Conservation (phyloP, 2,888 invertebrate genomes). For the Aphidoletes aphidimyza region DNA sequence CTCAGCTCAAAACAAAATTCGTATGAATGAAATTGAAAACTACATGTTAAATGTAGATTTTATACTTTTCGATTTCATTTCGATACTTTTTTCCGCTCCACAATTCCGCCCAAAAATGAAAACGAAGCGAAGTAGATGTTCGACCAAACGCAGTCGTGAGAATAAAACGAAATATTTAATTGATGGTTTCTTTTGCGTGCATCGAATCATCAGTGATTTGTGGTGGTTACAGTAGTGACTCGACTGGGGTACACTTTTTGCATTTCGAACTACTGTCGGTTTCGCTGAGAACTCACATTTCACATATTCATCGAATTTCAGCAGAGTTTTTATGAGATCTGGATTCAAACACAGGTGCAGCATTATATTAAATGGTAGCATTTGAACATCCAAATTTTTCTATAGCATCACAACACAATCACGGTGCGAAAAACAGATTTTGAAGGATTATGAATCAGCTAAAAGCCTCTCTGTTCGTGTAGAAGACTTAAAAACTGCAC, state of each 20-base stretch:
- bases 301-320: not conserved
- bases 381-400: too few relatives aligned
- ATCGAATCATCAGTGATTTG: not conserved
- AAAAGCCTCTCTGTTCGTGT: too few relatives aligned
- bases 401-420: too few relatives aligned
- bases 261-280: constrained; percentile 19
- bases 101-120: constrained; percentile 4
- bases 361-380: not conserved
- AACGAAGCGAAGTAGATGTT: not conserved
- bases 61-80: constrained; percentile 20
- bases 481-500: too few relatives aligned
- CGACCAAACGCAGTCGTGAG: constrained; percentile 17
- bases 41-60: constrained; percentile 28
- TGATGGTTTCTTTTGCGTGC: constrained; percentile 49
- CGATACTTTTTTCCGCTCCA: not conserved
- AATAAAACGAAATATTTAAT: constrained; percentile 8
- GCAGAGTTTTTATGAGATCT: not conserved
- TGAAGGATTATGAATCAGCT: too few relatives aligned
- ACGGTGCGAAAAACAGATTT: too few relatives aligned
- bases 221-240: constrained; percentile 25
- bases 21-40: constrained; percentile 36
- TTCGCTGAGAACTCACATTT: not conserved
- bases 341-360: not conserved
- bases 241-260: not conserved
- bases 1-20: constrained; percentile 9